These are phyloP conservation scores for Noctua janthe DNA, from an alignment of 2,888 invertebrate genomes.

Conservation along the genomic window DNA sequence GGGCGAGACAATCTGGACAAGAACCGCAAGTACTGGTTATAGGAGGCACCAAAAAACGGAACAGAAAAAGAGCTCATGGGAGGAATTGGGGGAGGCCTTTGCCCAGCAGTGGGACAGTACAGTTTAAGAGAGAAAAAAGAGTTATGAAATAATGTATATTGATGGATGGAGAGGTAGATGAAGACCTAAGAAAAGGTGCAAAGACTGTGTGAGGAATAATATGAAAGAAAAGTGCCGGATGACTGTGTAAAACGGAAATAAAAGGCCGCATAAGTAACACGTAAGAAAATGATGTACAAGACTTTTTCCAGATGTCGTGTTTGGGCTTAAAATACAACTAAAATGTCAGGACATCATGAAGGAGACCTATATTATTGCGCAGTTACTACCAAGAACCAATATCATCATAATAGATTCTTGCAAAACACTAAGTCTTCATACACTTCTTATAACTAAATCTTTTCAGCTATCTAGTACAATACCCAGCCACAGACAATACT, in stretches of 20 bases:
- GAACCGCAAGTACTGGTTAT: too few relatives aligned
- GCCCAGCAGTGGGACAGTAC: too few relatives aligned
- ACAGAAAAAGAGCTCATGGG: too few relatives aligned
- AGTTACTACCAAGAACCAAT: neutral
- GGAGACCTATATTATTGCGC: neutral
- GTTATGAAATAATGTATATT: neutral
- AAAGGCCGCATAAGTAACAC: neutral
- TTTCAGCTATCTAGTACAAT: conserved; percentile 27
- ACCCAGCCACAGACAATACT: neutral
- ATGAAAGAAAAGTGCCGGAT: neutral
- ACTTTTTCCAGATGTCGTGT: neutral
- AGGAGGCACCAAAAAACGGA: too few relatives aligned
- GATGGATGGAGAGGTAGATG: neutral
- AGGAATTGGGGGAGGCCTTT: too few relatives aligned
- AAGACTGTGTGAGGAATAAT: neutral
- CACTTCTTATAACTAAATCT: neutral
- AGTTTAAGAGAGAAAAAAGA: neutral
- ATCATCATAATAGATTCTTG: neutral
- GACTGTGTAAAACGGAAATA: neutral
- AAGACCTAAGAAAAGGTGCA: neutral
- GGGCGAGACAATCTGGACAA: too few relatives aligned
- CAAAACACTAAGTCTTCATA: neutral
- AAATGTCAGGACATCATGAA: neutral
- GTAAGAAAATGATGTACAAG: neutral
- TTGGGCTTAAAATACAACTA: neutral